Base-by-base conservation (phyloP, 2,113 vertebrate species). In the Phainopepla nitens region DNA sequence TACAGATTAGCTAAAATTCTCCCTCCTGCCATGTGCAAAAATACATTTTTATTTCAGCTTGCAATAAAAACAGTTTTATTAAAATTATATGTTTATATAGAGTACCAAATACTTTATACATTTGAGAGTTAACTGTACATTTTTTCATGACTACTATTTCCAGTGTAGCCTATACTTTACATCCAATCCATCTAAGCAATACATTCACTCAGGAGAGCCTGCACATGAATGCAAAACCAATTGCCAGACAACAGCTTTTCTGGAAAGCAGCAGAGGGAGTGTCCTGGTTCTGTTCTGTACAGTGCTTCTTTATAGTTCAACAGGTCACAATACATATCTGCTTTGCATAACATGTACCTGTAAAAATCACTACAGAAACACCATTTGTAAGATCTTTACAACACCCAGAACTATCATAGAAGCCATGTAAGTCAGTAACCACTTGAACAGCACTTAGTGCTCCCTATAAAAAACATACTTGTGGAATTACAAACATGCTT, bases 261-360 rank as follows among this genome's bases (percentile, higher is more conserved):
- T 80, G 60, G 60, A 75, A 64, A 89, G 45, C 27, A 64, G 39
- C 31, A 80, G 44, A 75, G 45, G 21, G 31, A 2, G 6, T n/a
- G 50, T 81, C 71, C n/a, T 47, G 33, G 22, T 64, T 89, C 66
- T 92, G 28, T 44, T 60, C 70, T 69, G 22, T 24, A 62, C 51
- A 89, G 10, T 2, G 6, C 45, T 92, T 20, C 71, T 71, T 57
- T 5, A 2, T 13, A 90, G 64, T 47, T 90, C 60, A 92, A 90
- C 76, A 96, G 92, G 92, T 96, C 86, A 96, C 76, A 89, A 58
- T 93, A 81, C 53, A 92, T 90, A 96, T 95, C 88, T 96, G 93
- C 60, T 95, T 69, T 79, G 23, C 44, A 76, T 93, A 93, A 84
- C 28, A 28, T 0, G 1, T 53, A 49, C 76, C 80, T 64, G 69